phyloP scores from a whole-genome alignment of 2,888 invertebrate genomes.

The Erpobdella octoculata region DNA sequence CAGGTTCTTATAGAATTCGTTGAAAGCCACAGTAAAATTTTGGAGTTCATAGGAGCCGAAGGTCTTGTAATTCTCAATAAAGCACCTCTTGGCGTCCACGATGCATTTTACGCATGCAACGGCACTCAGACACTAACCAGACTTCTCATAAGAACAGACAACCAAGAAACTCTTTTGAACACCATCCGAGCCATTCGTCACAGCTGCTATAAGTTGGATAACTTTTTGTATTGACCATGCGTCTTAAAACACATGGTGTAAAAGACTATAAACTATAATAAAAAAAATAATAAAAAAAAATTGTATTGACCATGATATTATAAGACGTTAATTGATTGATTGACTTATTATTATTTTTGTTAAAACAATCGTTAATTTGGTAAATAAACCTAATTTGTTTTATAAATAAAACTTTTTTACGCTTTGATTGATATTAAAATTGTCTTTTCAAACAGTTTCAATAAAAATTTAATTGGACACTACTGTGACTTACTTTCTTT shows the following conservation, averaged over 20 bases:
- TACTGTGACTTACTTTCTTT: too few relatives aligned
- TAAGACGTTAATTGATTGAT: too few relatives aligned
- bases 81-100: slow-evolving; percentile 19
- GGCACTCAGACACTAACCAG: slow-evolving; percentile 15
- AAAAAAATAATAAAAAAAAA: too few relatives aligned
- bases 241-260: too few relatives aligned
- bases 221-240: too few relatives aligned
- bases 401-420: background rate
- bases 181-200: slow-evolving; percentile 26
- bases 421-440: background rate
- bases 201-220: slow-evolving; percentile 22
- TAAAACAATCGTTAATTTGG: too few relatives aligned
- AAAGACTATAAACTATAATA: too few relatives aligned
- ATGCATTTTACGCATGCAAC: slow-evolving; percentile 12
- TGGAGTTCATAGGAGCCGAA: slow-evolving; percentile 24
- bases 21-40: slow-evolving; percentile 18
- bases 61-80: slow-evolving; percentile 20
- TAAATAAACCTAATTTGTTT: too few relatives aligned
- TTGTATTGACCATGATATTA: too few relatives aligned
- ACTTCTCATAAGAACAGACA: slow-evolving; percentile 1
- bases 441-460: too few relatives aligned
- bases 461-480: too few relatives aligned
- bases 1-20: slow-evolving; percentile 26
- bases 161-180: background rate
- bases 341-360: too few relatives aligned